Percentiles rank a stretch among this genome's conserved stretches.
Evolutionary conservation across 1,140 invertebrate genomes (phyloP).

Genomic region (Idris sp.): DNA sequence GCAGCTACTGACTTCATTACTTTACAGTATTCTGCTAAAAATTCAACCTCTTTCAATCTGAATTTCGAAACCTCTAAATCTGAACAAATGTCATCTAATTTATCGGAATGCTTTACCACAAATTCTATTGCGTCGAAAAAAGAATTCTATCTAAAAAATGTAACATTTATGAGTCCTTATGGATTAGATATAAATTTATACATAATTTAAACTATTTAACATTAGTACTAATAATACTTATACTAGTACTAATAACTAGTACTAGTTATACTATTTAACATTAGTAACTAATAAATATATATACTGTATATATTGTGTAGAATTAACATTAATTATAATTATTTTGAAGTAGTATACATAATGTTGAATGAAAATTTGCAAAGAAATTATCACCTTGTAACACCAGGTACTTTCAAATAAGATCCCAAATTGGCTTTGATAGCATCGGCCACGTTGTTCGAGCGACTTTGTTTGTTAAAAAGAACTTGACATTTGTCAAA

Average conservation of each 20-base stretch:
- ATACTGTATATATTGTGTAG: neutral
- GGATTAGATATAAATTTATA: too few relatives aligned
- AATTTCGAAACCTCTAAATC: neutral
- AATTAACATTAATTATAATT: too few relatives aligned
- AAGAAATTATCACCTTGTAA: too few relatives aligned
- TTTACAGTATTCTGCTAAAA: neutral
- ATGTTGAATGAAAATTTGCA: too few relatives aligned
- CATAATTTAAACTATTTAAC: too few relatives aligned
- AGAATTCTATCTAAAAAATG: slow-evolving; percentile 5
- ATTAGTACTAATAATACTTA: too few relatives aligned
- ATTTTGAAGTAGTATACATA: too few relatives aligned
- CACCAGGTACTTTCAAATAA: slow-evolving; percentile 7
- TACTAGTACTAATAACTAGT: too few relatives aligned
- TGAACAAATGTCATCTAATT: neutral
- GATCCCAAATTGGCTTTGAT: slow-evolving; percentile 2
- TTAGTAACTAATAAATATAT: slow-evolving; percentile 1
- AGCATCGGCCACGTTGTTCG: neutral
- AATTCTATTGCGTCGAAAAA: neutral
- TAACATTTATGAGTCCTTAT: too few relatives aligned
- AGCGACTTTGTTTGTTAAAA: slow-evolving; percentile 9
- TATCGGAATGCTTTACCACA: neutral
- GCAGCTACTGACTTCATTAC: neutral
- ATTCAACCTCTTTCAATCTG: slow-evolving; percentile 1
- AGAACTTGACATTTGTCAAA: slow-evolving; percentile 3
- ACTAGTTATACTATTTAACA: too few relatives aligned